Base-by-base conservation (phyloP, 2,888 invertebrate species). In the Eristalis tenax region DNA sequence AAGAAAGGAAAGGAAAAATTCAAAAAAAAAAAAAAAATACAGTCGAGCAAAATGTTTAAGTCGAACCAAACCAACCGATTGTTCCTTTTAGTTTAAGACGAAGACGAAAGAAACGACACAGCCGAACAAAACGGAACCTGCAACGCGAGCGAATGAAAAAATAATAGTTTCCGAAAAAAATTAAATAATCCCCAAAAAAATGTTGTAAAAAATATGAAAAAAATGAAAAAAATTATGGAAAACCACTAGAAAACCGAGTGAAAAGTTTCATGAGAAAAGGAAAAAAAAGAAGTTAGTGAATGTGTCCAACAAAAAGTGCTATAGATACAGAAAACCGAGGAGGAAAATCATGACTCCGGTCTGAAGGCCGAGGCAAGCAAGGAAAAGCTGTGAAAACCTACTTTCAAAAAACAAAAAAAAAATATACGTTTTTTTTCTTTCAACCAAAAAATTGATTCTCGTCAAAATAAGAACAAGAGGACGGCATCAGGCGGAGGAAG, bases 321-420 rank as follows among this genome's bases (percentile, higher is more conserved):
- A 87, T 87, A 87, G 87, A 87, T 83, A 87, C 87, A 87, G 83
- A 87, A 83, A 87, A 70, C 50, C 18, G 65, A 87, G 75, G 59
- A 40, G 63, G 69, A 83, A 78, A 87, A 83, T 83, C 87, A 87
- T 87, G 87, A 87, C 83, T 87, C 76, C 83, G 79, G 83, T 87
- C 76, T 83, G 64, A 76, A 83, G 79, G 83, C 79, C 76, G 28
- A 26, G 75, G 71, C 56, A 65, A 32, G 66, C 59, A 63, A 59
- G 38, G 71, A 76, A 61, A 68, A 61, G 59, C 35, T 43, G 81
- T 81, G 70, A 77, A 86, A 82, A 50, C 38, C 83, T 66, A 65
- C 64, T 82, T 50, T 28, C 43, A 59, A 57, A 15, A 59, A 59
- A 64, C n/a, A 74, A 77, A 63, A 68, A 23, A 57, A 28, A n/a